Base-by-base conservation (phyloP, 1,140 invertebrate species). In the Drosophila orosa region DNA sequence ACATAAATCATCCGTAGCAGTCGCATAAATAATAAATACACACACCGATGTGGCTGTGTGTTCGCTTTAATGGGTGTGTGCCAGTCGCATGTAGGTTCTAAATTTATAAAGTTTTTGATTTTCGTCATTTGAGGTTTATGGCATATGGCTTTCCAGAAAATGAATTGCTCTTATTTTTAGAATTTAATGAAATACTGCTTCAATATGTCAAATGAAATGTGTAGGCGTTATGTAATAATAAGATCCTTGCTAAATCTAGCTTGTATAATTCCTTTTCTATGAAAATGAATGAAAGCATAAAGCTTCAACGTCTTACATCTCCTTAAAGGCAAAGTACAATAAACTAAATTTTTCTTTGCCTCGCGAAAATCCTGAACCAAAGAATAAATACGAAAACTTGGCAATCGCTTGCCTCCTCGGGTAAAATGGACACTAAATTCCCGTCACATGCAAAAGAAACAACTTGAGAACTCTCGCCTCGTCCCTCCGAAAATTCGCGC, bases 1-100 rank as follows among this genome's bases (percentile, higher is more conserved):
- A 71, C 68, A 72, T 72, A 72, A 72, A 72, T 72, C 68, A 72
- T 72, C 66, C 47, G 68, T 58, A 35, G 68, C 68, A 58, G 42
- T 48, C 52, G 68, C 68, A 71, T 71, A 71, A 71, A 71, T 71
- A 71, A 71, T 71, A 71, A 71, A 71, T 71, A 33, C 50, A 71
- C 47, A 56, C 66, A 25, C 48, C 5, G 13, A 29, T 31, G n/a
- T 17, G 6, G 31, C 17, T 29, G n/a, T 27, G 17, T 15, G 24
- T 17, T n/a, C 39, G 25, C 19, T 24, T 37, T 55, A 19, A 22
- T 25, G 67, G 31, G 25, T 22, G 29, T 25, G 12, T 31, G 29
- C 37, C 17, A 33, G 35, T 55, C 19, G n/a, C 12, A 17, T 39
- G 29, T 66, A 33, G 39, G 42, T 45, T 69, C 24, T 35, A 37